Evolutionary conservation across 2,797 vertebrate genomes (phyloP).

Genomic region (Tapera naevia): DNA sequence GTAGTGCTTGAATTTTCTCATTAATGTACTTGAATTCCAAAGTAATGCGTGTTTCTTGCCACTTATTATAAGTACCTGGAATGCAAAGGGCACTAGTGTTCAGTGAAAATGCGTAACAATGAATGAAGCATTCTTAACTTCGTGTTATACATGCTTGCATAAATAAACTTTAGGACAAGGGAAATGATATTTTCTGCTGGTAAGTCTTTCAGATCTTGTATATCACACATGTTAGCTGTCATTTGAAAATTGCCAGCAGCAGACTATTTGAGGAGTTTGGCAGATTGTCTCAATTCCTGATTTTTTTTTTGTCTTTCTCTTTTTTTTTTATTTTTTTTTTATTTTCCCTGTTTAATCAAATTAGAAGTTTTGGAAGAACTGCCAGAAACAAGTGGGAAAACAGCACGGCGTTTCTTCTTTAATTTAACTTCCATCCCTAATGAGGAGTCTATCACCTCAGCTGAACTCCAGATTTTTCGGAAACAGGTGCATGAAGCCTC

Average conservation of each 20-base stretch:
- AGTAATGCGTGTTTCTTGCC: conserved; percentile 39
- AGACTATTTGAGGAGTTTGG: neutral
- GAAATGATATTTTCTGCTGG: neutral
- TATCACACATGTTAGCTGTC: neutral
- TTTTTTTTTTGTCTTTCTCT: neutral
- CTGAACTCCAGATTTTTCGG: conserved; percentile 95
- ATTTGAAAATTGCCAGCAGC: neutral
- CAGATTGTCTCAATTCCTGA: conserved; percentile 46
- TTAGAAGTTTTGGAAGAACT: conserved; percentile 93
- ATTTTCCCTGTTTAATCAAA: conserved; percentile 22
- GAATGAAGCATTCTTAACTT: conserved; percentile 26
- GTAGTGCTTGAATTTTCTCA: conserved; percentile 23
- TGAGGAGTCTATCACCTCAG: conserved; percentile 92
- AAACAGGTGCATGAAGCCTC: conserved; percentile 85
- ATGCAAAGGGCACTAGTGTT: conserved; percentile 13
- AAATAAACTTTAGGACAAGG: neutral
- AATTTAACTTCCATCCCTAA: conserved; percentile 92
- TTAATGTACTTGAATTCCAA: conserved; percentile 56
- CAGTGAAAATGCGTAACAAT: neutral
- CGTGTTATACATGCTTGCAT: neutral
- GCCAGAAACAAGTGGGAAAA: conserved; percentile 88
- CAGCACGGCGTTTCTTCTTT: conserved; percentile 94
- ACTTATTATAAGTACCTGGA: conserved; percentile 55
- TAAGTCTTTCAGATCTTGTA: neutral
- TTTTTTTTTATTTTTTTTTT: neutral